Evolutionary conservation across 2,113 vertebrate species (phyloP).

Genomic region (Pteronura brasiliensis): DNA sequence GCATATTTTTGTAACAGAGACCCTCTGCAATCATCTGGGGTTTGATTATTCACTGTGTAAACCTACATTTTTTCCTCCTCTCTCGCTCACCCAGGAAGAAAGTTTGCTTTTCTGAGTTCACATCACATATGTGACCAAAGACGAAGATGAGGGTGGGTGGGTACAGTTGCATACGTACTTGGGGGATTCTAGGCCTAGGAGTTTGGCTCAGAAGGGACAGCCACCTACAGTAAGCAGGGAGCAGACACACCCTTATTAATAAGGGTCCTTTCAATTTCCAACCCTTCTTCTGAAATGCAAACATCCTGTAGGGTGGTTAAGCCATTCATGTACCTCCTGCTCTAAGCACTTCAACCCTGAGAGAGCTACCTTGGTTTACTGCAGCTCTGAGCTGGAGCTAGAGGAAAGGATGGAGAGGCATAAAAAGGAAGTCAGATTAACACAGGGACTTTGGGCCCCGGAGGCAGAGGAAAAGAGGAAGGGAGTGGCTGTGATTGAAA

Average conservation of each 20-base stretch:
- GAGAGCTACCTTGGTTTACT: neutral
- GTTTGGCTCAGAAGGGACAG: neutral
- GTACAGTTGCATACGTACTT: neutral
- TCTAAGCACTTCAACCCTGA: neutral
- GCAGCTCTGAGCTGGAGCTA: neutral
- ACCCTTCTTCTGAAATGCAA: constrained; percentile 3
- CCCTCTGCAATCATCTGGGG: neutral
- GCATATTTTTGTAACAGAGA: constrained; percentile 13
- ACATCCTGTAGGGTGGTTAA: neutral
- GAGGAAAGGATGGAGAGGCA: neutral
- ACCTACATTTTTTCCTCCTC: neutral
- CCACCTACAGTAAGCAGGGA: neutral
- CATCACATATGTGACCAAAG: neutral
- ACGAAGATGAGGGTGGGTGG: neutral
- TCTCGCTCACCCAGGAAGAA: neutral
- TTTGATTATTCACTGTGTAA: constrained; percentile 22
- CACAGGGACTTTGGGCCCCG: neutral
- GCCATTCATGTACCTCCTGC: neutral
- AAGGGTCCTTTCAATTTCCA: constrained; percentile 35
- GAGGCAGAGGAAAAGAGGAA: neutral
- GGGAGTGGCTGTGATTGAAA: neutral
- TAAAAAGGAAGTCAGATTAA: neutral
- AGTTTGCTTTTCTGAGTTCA: neutral
- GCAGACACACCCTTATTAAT: neutral
- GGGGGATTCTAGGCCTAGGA: neutral